A percentile compares a stretch with the other conserved stretches of the same genome.
phyloP scores from a whole-genome alignment of 2,797 vertebrate genomes.

The Podarcis siculus region DNA sequence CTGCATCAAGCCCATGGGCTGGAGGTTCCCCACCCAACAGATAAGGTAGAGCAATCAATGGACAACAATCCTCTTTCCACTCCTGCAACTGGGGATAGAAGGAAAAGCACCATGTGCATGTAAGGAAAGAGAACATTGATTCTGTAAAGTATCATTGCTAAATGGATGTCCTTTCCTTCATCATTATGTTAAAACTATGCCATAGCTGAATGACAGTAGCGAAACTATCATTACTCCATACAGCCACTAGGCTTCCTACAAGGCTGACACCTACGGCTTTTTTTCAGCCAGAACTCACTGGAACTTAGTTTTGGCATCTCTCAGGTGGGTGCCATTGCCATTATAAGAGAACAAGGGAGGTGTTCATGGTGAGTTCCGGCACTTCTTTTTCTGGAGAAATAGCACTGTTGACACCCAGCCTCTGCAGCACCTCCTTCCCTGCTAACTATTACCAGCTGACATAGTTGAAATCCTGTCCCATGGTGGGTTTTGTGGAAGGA shows the following conservation, averaged over 20 bases:
- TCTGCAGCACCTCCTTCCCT: background rate
- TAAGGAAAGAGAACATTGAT: background rate
- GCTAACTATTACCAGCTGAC: background rate
- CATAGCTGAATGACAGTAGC: background rate
- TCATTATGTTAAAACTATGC: background rate
- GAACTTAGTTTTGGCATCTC: no score
- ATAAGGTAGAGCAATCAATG: background rate
- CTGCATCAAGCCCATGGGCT: no score
- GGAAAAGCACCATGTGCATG: background rate
- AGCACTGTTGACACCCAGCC: background rate
- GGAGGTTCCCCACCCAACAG: no score
- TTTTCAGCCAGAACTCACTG: no score
- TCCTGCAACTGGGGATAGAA: background rate
- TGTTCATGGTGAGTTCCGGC: no score
- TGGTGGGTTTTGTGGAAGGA: background rate
- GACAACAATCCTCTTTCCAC: background rate
- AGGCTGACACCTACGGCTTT: no score
- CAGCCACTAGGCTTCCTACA: no score
- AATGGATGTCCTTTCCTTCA: background rate
- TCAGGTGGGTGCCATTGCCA: no score
- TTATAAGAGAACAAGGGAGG: no score
- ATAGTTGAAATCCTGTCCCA: background rate
- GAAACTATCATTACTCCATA: no score
- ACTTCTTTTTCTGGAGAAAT: background rate
- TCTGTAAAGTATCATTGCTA: background rate